Percentiles rank a stretch among this genome's conserved stretches.
Evolutionary conservation across 2,888 invertebrate species (phyloP).

Genomic region (Phalangium opilio): DNA sequence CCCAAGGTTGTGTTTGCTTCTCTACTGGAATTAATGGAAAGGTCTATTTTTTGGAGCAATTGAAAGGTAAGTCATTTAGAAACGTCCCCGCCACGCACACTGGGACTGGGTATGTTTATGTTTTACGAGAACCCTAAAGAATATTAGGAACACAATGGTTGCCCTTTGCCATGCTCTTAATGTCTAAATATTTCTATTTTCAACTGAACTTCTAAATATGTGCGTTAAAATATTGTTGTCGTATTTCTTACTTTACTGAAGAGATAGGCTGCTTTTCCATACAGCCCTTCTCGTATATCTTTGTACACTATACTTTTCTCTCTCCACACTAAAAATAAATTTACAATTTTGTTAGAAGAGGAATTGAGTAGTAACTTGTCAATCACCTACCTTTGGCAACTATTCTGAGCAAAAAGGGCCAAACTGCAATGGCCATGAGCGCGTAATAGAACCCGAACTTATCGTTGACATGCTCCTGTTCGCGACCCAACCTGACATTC

Average conservation of each 20-base stretch:
- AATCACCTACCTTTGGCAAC: slow-evolving; percentile 27
- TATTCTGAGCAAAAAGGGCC: slow-evolving; percentile 53
- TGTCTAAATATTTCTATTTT: too few species aligned
- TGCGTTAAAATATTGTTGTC: too few species aligned
- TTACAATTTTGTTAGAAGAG: background rate
- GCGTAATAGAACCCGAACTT: slow-evolving; percentile 73
- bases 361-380: background rate
- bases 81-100: too few species aligned
- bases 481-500: slow-evolving; percentile 48
- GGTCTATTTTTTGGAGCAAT: too few species aligned
- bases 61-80: too few species aligned
- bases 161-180: too few species aligned
- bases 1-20: too few species aligned
- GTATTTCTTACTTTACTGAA: background rate
- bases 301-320: slow-evolving; percentile 48
- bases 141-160: too few species aligned
- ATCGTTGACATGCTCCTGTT: slow-evolving; percentile 31
- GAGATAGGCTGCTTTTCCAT: slow-evolving; percentile 56
- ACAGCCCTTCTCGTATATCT: slow-evolving; percentile 63
- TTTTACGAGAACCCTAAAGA: too few species aligned
- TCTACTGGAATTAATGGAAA: too few species aligned
- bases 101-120: too few species aligned
- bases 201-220: too few species aligned
- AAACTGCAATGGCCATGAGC: slow-evolving; percentile 56
- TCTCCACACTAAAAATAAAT: slow-evolving; percentile 26